Evolutionary conservation across 2,888 invertebrate genomes (phyloP), one percentile per base, ranked within the genome.

Genomic region (Melanchra persicariae): DNA sequence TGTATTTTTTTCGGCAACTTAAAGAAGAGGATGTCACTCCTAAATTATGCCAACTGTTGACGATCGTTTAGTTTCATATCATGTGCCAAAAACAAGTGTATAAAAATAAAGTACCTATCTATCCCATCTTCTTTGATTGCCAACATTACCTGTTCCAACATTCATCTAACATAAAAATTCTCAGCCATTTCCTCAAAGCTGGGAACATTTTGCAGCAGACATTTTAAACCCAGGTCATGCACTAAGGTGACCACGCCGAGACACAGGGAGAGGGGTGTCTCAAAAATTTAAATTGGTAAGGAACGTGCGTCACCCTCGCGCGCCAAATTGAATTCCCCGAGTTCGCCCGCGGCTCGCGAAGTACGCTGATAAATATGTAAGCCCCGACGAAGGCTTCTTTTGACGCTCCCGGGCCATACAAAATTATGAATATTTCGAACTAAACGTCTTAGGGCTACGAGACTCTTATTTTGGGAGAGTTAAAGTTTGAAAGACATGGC

Each of bases 301-400:
- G 81, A 78, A 82, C 80, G 74, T 82, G 86, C 83, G 83, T 83
- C 84, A 80, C 81, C 84, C 77, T 73, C 72, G 60, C 81, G 61
- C 70, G 76, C 76, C 74, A 89, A 91, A 91, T 90, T 88, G 87
- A 89, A 91, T 90, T 88, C 87, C 84, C 79, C 51, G 67, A 79
- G 72, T 71, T 59, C 67, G 80, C 77, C 59, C 80, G 77, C 74
- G 72, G 80, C 78, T 40, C 80, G 75, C 77, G 70, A 82, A 79
- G 81, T 77, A 71, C 69, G 63, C 85, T 86, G 82, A 87, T 89
- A 88, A 88, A 89, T 89, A 90, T 88, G 85, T 89, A 88, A 88
- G 83, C 77, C 79, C 77, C 58, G 19, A 55, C 54, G 79, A 81
- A 85, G 83, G 80, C 80, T 87, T 86, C 84, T 86, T 87, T 86